Base-by-base conservation (phyloP, 2,888 invertebrate species). In the Schizaphis graminum region DNA sequence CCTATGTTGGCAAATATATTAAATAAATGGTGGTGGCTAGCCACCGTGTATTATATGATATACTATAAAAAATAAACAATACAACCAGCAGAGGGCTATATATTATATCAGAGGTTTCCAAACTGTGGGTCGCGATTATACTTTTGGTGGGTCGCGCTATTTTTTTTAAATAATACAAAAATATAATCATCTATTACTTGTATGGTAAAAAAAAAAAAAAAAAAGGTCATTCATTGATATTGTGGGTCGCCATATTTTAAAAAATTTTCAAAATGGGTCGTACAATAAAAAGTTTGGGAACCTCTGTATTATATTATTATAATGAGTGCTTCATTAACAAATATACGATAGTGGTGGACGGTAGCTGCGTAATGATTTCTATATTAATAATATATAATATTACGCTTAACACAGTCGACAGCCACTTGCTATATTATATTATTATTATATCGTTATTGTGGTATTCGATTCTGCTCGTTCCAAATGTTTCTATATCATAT, bases 401-500 rank as follows among this genome's bases (percentile, higher is more conserved):
- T 77, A 67, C n/a, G 67, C 67, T 44, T 44, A 85, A 44, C 3
- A 44, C 85, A 21, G 84, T 3, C 57, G 21, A 35, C 16, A 24
- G 53, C 44, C 89, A 28, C 11, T 89, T n/a, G 21, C 21, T 28
- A 21, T 89, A 44, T 56, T 91, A 44, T 85, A 56, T 28, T 84
- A 26, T 56, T 91, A 86, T 91, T 86, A n/a, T 84, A 44, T 53
- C 56, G 84, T 84, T 28, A 28, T 84, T 84, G 84, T 91, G 53
- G 53, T 16, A n/a, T n/a, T 90, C 21, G 57, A 61, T 61, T 13
- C 21, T 26, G 61, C 7, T 47, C 2, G 47, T 53, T 49, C 7
- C 47, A 53, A 41, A n/a, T 26, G 47, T 41, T 77, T 49, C 28
- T 49, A 28, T 47, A 84, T 24, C 7, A 57, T 35, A 47, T 47